A percentile compares a stretch with the other conserved stretches of the same genome.
Evolutionary conservation across 2,797 vertebrate species (phyloP).

Genomic region (Varecia variegata): DNA sequence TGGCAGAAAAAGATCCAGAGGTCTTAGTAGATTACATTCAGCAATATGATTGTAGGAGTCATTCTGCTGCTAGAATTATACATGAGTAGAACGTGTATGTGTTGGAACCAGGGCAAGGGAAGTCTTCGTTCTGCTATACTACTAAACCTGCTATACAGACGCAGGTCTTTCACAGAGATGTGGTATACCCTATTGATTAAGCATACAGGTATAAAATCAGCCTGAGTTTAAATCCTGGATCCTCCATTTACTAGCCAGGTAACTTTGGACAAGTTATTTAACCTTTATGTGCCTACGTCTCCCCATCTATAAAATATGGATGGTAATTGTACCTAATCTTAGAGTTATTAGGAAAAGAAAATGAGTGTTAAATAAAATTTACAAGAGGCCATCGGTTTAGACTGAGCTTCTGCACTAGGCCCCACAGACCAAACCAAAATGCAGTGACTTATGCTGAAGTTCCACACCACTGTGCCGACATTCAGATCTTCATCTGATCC

Average conservation of each 20-base stretch:
- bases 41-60: not conserved
- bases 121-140: not conserved
- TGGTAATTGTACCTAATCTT: not conserved
- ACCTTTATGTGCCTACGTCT: not conserved
- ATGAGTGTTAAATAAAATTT: not conserved
- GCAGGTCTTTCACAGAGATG: not conserved
- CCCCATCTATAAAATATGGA: not conserved
- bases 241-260: not conserved
- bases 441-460: not conserved
- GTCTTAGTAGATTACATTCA: not conserved
- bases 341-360: not conserved
- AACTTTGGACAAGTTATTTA: not conserved
- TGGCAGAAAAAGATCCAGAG: not conserved
- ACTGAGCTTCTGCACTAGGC: not conserved
- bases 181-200: not conserved
- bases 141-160: not conserved
- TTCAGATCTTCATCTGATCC: not conserved
- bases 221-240: not conserved
- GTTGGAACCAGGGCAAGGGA: no score
- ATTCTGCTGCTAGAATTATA: slow-evolving; percentile 16
- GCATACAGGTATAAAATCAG: no score
- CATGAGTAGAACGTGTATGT: not conserved
- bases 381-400: not conserved
- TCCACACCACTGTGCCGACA: not conserved
- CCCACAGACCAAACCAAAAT: not conserved